phyloP scores from a whole-genome alignment of 2,113 vertebrate genomes.

The Crotalus tigris region DNA sequence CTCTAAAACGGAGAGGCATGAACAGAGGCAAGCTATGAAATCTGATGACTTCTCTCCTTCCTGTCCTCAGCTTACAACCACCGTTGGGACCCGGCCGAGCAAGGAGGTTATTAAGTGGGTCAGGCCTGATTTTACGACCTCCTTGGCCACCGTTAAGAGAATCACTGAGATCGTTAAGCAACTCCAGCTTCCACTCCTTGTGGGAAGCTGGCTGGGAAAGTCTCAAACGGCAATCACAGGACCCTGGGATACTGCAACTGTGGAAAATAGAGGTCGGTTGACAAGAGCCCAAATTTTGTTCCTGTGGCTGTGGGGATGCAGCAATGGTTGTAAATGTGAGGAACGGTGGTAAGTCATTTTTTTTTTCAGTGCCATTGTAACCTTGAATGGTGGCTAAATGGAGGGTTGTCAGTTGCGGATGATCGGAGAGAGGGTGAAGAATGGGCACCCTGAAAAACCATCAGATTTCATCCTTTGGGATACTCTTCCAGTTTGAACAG shows the following conservation, averaged over 20 bases:
- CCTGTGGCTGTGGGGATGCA: too few species aligned
- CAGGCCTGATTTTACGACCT: background rate
- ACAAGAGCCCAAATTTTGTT: too few species aligned
- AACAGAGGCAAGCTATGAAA: background rate
- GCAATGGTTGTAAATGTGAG: too few species aligned
- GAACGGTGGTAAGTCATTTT: too few species aligned
- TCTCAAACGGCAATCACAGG: too few species aligned
- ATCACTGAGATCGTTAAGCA: background rate
- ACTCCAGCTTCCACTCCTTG: background rate
- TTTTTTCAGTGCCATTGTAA: background rate
- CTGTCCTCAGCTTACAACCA: background rate
- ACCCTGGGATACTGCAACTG: too few species aligned
- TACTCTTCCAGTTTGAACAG: background rate
- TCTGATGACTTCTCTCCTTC: background rate
- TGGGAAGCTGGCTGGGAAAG: background rate
- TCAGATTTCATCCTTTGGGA: background rate
- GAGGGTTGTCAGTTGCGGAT: background rate
- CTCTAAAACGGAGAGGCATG: conserved; percentile 28
- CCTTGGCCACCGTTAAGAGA: background rate
- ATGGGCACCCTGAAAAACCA: too few species aligned
- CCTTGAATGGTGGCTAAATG: background rate
- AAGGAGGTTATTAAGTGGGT: background rate
- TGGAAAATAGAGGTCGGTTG: too few species aligned
- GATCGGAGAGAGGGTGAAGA: background rate
- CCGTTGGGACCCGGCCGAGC: background rate